Conservation (phyloP, 2,113 vertebrate species). For the Hypanus sabinus region DNA sequence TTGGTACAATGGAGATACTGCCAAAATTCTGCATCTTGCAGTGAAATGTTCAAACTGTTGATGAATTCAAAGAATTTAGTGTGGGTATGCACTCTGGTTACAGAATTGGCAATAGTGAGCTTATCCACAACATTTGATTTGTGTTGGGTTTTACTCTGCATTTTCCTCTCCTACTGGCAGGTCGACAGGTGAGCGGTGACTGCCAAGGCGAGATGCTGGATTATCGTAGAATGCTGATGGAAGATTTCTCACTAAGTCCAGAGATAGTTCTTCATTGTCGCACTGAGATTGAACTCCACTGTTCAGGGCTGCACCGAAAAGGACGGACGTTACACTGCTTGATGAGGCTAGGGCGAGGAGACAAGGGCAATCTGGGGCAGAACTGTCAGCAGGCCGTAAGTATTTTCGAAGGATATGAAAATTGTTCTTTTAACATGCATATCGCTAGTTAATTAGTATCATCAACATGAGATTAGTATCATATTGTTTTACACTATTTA, state of each 20-base stretch:
- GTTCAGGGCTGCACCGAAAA: constrained; percentile 87
- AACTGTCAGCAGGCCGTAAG: constrained; percentile 87
- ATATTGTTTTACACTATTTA: neutral
- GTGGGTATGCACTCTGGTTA: neutral
- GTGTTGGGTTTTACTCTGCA: neutral
- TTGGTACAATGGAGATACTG: too few relatives aligned
- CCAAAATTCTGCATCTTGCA: neutral
- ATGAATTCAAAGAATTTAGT: neutral
- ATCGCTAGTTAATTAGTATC: neutral
- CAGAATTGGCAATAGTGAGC: neutral
- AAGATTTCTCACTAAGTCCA: constrained; percentile 89
- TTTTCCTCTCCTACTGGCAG: constrained; percentile 49
- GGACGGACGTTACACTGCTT: constrained; percentile 91
- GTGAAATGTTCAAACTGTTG: neutral
- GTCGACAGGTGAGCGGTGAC: constrained; percentile 83
- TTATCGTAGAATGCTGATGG: constrained; percentile 94
- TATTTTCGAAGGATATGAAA: neutral
- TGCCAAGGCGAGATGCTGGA: constrained; percentile 97
- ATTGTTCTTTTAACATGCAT: neutral
- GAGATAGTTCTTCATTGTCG: constrained; percentile 94
- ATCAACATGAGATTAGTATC: neutral
- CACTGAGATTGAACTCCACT: constrained; percentile 83
- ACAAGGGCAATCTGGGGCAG: constrained; percentile 68
- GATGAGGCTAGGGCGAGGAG: constrained; percentile 79
- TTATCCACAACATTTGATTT: neutral